A percentile compares a stretch with the other conserved stretches of the same genome.
Conservation (phyloP, 2,113 vertebrate species). For the Dunckerocampus dactyliophorus region DNA sequence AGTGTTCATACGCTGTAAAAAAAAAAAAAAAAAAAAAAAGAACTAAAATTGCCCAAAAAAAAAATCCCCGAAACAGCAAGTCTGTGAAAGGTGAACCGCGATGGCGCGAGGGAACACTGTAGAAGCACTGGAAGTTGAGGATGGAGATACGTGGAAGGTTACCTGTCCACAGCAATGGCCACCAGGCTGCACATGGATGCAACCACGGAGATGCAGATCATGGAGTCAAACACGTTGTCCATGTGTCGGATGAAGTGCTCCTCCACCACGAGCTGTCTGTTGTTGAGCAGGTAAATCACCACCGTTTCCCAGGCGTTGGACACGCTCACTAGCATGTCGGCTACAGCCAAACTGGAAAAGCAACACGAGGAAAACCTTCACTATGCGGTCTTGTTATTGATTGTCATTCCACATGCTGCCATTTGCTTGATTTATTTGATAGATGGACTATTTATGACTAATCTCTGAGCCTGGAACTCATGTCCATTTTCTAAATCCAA, state of each 20-base stretch:
- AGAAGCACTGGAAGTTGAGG: neutral
- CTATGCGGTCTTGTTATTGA: no score
- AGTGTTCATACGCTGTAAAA: no score
- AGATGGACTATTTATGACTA: no score
- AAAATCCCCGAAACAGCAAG: no score
- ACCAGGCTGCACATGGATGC: constrained; percentile 95
- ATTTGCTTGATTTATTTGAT: neutral
- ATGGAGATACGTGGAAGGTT: neutral
- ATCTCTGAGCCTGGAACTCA: no score
- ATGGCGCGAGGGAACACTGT: no score
- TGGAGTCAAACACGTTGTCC: constrained; percentile 92
- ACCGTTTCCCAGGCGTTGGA: constrained; percentile 95
- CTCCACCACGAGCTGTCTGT: constrained; percentile 82
- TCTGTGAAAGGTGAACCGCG: no score
- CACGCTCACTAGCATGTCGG: constrained; percentile 92
- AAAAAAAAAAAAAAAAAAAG: no score
- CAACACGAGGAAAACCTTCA: neutral
- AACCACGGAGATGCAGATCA: constrained; percentile 96
- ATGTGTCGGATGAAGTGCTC: constrained; percentile 87
- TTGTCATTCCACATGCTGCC: neutral
- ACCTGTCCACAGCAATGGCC: constrained; percentile 90
- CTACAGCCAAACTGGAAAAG: constrained; percentile 82
- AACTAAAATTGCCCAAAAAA: no score
- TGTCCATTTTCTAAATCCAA: no score
- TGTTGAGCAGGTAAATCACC: constrained; percentile 87